Base-by-base conservation (phyloP, 1,140 invertebrate genomes). In the Grapholita molesta region DNA sequence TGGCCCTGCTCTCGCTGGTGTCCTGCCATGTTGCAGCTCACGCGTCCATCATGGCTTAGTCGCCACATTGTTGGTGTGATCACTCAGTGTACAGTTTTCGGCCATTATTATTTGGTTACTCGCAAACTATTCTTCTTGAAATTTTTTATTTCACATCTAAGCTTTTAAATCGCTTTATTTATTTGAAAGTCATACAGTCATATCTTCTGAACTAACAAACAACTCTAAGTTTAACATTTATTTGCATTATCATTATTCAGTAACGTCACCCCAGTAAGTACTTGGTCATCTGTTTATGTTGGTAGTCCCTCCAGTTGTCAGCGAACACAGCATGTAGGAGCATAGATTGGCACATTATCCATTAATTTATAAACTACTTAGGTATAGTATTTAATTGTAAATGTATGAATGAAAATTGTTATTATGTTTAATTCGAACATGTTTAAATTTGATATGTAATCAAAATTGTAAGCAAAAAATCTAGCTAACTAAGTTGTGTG, bases 81-180 rank as follows among this genome's bases (percentile, higher is more conserved):
- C 83, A 87, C 79, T 84, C 68, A 82, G 79, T 89, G 88, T 90
- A 89, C 80, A 87, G 81, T 78, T 77, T 73, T 85, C 76, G 68
- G 78, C 79, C 84, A 89, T 86, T 79, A 79, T 77, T 84, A 79
- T 80, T 87, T 83, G 83, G 75, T 80, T 84, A 55, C 69, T 88
- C 79, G 79, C 78, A 80, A 78, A 76, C 55, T 76, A 73, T 72
- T 88, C 86, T 87, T 86, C 86, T 87, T 80, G 78, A 83, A 83
- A 86, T 82, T 55, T 85, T 78, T 88, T 85, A 82, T 86, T 85
- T 86, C 81, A 80, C 77, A 80, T 85, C 83, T 83, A 80, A 84
- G 84, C 84, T 87, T 84, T 84, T 80, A 80, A 86, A 84, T 83
- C 52, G 87, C 87, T 89, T 89, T 80, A 79, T 88, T 90, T 87